Base-by-base conservation (phyloP, 2,797 vertebrate genomes). In the Apogon hyalosoma region DNA sequence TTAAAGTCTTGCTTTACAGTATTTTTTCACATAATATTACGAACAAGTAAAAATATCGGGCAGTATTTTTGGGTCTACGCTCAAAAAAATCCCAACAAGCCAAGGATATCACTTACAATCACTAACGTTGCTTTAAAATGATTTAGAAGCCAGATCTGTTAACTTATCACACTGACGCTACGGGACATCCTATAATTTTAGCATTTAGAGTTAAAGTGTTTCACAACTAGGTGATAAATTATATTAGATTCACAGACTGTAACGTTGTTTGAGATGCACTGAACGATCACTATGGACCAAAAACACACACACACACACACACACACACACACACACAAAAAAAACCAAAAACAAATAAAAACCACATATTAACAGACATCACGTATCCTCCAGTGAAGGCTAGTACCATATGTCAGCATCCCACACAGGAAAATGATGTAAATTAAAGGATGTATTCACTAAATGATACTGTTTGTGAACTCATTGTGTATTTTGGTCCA, bases 401-500 rank as follows among this genome's bases (percentile, higher is more conserved):
- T 46, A 36, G 36, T 36, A 18, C 18, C 18, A 49, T 39, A 33
- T 10, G 0, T n/a, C 63, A 43, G 19, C 9, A 16, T 43, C 9
- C 11, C 14, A 58, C 21, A 45, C 7, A 64, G 15, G 57, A 38
- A 46, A 33, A 33, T 64, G 40, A 52, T 47, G 8, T 55, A 55
- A 61, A 69, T 40, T 6, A 65, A 36, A 53, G 14, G 24, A 53
- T 66, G 19, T 11, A 36, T 46, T 51, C 2, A 11, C 41, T 62
- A 15, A 63, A 49, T n/a, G 46, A 57, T 6, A 39, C 19, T 59
- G 18, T 45, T 4, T 66, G 24, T 49, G 3, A 64, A 40, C 39
- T 68, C 57, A 42, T 55, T 0, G 0, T 40, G 28, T 7, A 21
- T 63, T 77, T 84, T 80, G 73, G 66, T 81, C 68, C 62, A 41